phyloP scores from a whole-genome alignment of 2,797 vertebrate species.

The Darevskia nairensis region DNA sequence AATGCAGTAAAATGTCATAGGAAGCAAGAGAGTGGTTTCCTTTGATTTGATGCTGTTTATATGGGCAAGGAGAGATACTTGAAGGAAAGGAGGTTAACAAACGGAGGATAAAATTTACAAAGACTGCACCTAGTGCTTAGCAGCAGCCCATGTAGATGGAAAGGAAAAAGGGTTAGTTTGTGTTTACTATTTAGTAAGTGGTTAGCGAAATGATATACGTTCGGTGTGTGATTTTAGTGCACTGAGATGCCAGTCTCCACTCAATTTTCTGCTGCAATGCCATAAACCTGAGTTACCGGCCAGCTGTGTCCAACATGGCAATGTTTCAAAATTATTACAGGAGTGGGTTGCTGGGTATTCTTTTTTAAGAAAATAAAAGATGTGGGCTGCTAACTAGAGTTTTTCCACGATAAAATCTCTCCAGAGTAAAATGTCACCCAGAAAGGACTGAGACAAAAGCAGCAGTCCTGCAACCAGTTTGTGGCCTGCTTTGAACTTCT shows the following conservation, averaged over 20 bases:
- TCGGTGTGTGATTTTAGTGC: constrained; percentile 55
- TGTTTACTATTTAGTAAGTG: constrained; percentile 60
- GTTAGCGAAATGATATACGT: constrained; percentile 70
- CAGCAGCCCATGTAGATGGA: constrained; percentile 54
- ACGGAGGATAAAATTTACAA: constrained; percentile 53
- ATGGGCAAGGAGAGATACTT: constrained; percentile 45
- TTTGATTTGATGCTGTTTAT: constrained; percentile 54
- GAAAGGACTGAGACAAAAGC: neutral
- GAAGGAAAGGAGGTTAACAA: constrained; percentile 37
- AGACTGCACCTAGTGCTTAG: constrained; percentile 49
- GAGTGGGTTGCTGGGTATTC: constrained; percentile 32
- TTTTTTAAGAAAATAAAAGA: constrained; percentile 39
- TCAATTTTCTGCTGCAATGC: constrained; percentile 70
- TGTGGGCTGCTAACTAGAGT: neutral
- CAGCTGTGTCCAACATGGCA: constrained; percentile 68
- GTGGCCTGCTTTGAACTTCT: neutral
- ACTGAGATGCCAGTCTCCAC: constrained; percentile 55
- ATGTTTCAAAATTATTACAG: constrained; percentile 66
- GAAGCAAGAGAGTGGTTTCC: constrained; percentile 53
- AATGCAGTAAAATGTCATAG: constrained; percentile 40
- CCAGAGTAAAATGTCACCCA: neutral
- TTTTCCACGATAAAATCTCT: constrained; percentile 6
- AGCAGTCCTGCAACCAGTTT: neutral
- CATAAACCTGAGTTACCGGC: constrained; percentile 76
- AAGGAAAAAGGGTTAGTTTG: constrained; percentile 64